Conservation (phyloP, 2,888 invertebrate genomes). For the Mythimna albipuncta region DNA sequence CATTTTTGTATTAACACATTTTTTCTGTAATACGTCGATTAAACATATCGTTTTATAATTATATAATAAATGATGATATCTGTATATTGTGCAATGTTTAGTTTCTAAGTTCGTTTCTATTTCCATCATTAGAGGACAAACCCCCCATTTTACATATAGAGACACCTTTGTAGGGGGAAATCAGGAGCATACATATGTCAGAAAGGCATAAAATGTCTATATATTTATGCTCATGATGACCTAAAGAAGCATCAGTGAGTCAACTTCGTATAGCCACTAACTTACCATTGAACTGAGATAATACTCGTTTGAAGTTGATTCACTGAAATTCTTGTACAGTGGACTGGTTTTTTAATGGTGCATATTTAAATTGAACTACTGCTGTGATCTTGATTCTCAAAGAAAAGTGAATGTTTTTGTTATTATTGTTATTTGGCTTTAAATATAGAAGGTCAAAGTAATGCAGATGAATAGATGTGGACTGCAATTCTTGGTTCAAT, state of each 20-base stretch:
- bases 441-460: neutral
- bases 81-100: constrained; percentile 81
- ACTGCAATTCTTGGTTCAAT: neutral
- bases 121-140: constrained; percentile 74
- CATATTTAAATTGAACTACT: neutral
- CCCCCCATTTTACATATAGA: constrained; percentile 67
- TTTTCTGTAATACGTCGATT: constrained; percentile 36
- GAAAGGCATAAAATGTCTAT: constrained; percentile 50
- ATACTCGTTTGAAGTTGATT: constrained; percentile 19
- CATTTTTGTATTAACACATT: constrained; percentile 26
- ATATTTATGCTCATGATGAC: constrained; percentile 46
- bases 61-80: constrained; percentile 68
- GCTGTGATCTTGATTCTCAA: neutral
- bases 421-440: neutral
- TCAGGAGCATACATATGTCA: constrained; percentile 47
- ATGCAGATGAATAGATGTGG: neutral
- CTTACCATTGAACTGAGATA: constrained; percentile 3
- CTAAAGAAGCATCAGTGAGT: neutral
- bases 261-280: constrained; percentile 10
- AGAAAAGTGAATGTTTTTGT: neutral
- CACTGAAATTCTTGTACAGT: constrained; percentile 18
- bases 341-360: neutral
- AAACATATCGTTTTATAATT: constrained; percentile 61
- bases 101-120: constrained; percentile 66
- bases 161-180: constrained; percentile 48